phyloP scores from a whole-genome alignment of 2,797 vertebrate genomes.

The Sparidentex hasta region DNA sequence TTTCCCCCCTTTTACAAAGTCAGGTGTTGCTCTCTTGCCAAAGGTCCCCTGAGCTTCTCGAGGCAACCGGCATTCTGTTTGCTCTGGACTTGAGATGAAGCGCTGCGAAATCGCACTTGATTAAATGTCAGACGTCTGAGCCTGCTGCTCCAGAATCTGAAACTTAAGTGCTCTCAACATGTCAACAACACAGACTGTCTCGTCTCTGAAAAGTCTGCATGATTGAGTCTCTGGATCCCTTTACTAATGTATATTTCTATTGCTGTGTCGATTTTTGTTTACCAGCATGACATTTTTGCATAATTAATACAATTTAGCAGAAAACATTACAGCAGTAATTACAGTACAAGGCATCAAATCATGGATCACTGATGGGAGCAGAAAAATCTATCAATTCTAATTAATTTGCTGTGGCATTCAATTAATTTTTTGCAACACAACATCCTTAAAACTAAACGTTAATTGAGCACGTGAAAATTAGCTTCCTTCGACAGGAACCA shows the following conservation, averaged over 20 bases:
- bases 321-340: conserved; percentile 34
- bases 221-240: not conserved
- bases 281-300: conserved; percentile 1
- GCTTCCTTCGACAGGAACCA: not conserved
- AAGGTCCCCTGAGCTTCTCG: conserved; percentile 18
- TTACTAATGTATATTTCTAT: not conserved
- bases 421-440: conserved; percentile 24
- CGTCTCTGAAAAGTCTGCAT: conserved; percentile 7
- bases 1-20: not conserved
- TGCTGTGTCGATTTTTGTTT: not conserved
- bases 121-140: conserved; percentile 44
- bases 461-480: not conserved
- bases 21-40: not conserved
- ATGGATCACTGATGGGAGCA: conserved; percentile 28
- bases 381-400: conserved; percentile 31
- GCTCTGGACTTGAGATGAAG: conserved; percentile 8
- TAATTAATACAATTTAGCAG: conserved; percentile 22
- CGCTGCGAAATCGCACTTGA: conserved; percentile 33
- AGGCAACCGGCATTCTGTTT: conserved; percentile 30
- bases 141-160: conserved; percentile 21
- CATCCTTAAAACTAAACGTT: not conserved
- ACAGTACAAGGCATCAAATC: conserved; percentile 22
- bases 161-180: conserved; percentile 7
- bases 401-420: conserved; percentile 22
- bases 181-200: conserved; percentile 29